phyloP scores from a whole-genome alignment of 35 echinoderm and acorn worm species.

The Eucidaris tribuloides region DNA sequence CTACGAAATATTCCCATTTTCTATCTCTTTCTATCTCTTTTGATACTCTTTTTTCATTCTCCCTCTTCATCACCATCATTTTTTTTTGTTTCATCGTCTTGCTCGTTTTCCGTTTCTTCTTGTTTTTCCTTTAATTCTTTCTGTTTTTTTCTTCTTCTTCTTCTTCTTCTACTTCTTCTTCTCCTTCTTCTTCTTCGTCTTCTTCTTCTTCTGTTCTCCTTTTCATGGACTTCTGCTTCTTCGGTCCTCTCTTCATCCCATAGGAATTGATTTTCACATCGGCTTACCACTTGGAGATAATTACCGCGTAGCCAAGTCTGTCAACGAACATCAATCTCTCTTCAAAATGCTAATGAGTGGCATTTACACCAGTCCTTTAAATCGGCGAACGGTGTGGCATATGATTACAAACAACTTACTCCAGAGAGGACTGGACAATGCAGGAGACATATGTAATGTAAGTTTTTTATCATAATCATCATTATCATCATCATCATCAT shows the following conservation, averaged over 20 bases:
- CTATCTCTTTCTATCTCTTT: neutral
- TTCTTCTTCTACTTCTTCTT: too few species aligned
- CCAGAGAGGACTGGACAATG: neutral
- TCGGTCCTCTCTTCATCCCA: neutral
- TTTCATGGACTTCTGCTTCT: too few species aligned
- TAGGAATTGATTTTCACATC: slow-evolving; percentile 53
- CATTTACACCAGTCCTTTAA: neutral
- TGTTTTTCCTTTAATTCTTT: neutral
- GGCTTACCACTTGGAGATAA: slow-evolving; percentile 15
- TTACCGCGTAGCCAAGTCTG: neutral
- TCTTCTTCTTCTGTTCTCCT: too few species aligned
- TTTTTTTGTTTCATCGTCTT: neutral
- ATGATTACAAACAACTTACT: neutral
- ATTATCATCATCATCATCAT: neutral
- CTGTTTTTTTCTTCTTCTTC: neutral
- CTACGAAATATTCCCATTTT: neutral
- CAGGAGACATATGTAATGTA: neutral
- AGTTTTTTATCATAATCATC: too few species aligned
- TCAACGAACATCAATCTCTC: too few species aligned
- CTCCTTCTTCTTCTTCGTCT: too few species aligned
- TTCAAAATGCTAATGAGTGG: too few species aligned
- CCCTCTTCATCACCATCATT: neutral
- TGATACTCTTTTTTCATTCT: neutral
- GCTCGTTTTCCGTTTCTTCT: neutral
- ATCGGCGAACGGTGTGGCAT: neutral